Evolutionary conservation across 1,140 invertebrate species (phyloP).

Genomic region (Xylocopa sonorina): DNA sequence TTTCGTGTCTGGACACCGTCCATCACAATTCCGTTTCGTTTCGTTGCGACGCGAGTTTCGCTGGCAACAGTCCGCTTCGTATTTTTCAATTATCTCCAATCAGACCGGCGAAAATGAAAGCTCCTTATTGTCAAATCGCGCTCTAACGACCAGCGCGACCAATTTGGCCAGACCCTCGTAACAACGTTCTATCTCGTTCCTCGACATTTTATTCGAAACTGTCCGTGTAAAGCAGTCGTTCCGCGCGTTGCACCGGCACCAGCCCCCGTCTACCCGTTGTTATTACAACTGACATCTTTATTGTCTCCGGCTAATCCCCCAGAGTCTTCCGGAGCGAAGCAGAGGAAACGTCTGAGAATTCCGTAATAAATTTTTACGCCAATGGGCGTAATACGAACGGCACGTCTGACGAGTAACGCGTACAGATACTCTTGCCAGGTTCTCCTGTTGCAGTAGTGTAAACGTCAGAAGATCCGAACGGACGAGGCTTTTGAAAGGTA

Average conservation of each 20-base stretch:
- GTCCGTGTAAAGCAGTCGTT: not conserved
- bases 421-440: no score
- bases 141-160: not conserved
- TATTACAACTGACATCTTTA: conserved; percentile 23
- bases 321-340: not conserved
- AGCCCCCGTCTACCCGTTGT: not conserved
- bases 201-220: conserved; percentile 19
- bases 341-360: not conserved
- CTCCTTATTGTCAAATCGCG: not conserved
- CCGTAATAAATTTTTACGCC: conserved; percentile 20
- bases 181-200: conserved; percentile 9
- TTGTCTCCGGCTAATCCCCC: conserved; percentile 1
- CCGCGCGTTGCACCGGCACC: conserved; percentile 16
- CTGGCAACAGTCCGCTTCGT: not conserved
- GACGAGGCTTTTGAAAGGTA: no score
- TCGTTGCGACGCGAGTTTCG: not conserved
- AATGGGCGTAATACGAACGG: not conserved
- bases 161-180: conserved; percentile 5
- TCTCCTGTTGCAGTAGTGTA: no score
- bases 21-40: not conserved
- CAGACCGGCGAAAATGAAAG: not conserved
- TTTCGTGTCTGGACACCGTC: no score
- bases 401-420: not conserved
- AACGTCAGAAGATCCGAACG: no score
- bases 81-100: not conserved